Evolutionary conservation across 92 coral and sea anemone genomes (phyloP).

Genomic region (Umimayanthus chanpuru): DNA sequence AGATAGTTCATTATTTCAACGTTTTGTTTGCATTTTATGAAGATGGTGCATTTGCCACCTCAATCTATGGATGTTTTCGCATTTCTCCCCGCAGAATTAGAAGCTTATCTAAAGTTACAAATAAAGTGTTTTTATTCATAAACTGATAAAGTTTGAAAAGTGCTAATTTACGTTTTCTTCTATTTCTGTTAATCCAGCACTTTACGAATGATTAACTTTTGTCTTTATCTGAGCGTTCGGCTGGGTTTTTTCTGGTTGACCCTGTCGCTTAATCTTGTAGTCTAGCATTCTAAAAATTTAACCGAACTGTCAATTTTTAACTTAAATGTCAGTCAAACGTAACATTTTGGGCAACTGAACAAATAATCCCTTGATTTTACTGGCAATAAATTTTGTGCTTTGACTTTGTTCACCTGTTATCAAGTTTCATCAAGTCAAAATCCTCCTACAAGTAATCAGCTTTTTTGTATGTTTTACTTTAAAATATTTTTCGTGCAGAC

Average conservation of each 20-base stretch:
- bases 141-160: too few relatives aligned
- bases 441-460: neutral
- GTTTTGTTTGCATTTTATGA: constrained; percentile 30
- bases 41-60: neutral
- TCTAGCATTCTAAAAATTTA: neutral
- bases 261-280: too few relatives aligned
- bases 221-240: too few relatives aligned
- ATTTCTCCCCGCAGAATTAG: neutral
- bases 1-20: constrained; percentile 4
- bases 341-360: neutral
- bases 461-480: neutral
- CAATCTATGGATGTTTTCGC: neutral
- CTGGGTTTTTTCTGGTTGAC: too few relatives aligned
- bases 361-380: neutral
- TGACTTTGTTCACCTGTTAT: constrained; percentile 3
- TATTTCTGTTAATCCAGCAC: too few relatives aligned
- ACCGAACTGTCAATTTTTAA: neutral
- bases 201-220: too few relatives aligned
- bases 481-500: neutral
- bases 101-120: too few relatives aligned
- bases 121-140: too few relatives aligned
- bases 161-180: too few relatives aligned
- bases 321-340: neutral
- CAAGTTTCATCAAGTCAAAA: neutral
- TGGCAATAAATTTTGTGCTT: neutral